phyloP scores from a whole-genome alignment of 1,140 invertebrate genomes.

The Dreissena polymorpha region DNA sequence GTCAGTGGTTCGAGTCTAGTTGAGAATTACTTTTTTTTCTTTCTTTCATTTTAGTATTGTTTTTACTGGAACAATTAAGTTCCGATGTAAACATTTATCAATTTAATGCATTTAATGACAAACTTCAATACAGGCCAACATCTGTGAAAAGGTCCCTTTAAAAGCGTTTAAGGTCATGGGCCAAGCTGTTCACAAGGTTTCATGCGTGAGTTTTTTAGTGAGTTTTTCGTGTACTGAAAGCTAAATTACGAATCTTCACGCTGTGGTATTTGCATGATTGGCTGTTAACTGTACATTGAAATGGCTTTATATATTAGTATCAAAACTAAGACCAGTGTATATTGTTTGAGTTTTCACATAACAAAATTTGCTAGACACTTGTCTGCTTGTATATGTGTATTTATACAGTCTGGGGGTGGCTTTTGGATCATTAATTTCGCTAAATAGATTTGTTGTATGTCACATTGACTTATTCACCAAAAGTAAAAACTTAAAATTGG shows the following conservation, averaged over 20 bases:
- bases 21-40: too few relatives aligned
- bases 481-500: too few relatives aligned
- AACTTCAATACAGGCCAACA: too few relatives aligned
- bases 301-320: constrained; percentile 40
- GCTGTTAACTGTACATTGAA: constrained; percentile 45
- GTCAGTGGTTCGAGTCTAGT: too few relatives aligned
- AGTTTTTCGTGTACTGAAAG: constrained; percentile 24
- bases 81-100: too few relatives aligned
- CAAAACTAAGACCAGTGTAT: constrained; percentile 47
- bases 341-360: constrained; percentile 47
- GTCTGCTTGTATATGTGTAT: constrained; percentile 49
- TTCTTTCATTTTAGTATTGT: too few relatives aligned
- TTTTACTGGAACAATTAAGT: too few relatives aligned
- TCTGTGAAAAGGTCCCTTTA: too few relatives aligned
- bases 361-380: constrained; percentile 52
- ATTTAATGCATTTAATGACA: too few relatives aligned
- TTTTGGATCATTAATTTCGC: constrained; percentile 43
- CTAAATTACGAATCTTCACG: constrained; percentile 47
- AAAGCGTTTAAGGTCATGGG: too few relatives aligned
- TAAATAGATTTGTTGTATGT: constrained; percentile 35
- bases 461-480: too few relatives aligned
- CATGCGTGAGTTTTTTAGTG: constrained; percentile 41
- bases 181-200: constrained; percentile 33
- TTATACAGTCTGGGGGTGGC: constrained; percentile 12
- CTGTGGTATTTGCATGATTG: constrained; percentile 43